Evolutionary conservation across 1,140 invertebrate species (phyloP).

Genomic region (Procambarus clarkii): DNA sequence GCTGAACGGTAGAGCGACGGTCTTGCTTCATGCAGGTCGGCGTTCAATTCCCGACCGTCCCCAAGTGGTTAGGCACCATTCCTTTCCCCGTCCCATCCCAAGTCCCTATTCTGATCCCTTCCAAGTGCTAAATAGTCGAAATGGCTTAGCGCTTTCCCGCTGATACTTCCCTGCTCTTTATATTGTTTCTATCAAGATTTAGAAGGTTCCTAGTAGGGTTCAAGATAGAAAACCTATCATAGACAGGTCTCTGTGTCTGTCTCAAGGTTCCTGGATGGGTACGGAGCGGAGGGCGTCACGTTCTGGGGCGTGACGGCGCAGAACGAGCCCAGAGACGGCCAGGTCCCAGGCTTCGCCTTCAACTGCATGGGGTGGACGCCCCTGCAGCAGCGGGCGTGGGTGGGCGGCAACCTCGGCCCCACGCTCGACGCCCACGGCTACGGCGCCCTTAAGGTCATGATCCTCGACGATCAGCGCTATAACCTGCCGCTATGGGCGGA

Average conservation of each 20-base stretch:
- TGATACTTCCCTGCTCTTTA: too few relatives aligned
- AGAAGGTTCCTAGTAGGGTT: too few relatives aligned
- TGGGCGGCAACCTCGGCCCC: slow-evolving; percentile 81
- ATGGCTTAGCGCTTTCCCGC: too few relatives aligned
- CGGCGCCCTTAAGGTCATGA: slow-evolving; percentile 81
- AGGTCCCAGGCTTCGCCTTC: slow-evolving; percentile 76
- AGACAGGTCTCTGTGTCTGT: neutral
- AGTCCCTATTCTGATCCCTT: too few relatives aligned
- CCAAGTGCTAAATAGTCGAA: too few relatives aligned
- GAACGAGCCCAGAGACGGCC: slow-evolving; percentile 61
- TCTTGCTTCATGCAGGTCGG: too few relatives aligned
- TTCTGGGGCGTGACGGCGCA: slow-evolving; percentile 63
- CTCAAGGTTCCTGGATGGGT: slow-evolving; percentile 52
- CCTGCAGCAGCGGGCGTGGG: slow-evolving; percentile 76
- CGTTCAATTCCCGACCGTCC: too few relatives aligned
- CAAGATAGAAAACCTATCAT: too few relatives aligned
- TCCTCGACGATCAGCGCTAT: slow-evolving; percentile 84
- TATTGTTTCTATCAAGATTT: too few relatives aligned
- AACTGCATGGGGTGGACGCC: slow-evolving; percentile 87
- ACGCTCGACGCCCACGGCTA: slow-evolving; percentile 81
- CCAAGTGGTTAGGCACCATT: too few relatives aligned
- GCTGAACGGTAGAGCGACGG: too few relatives aligned
- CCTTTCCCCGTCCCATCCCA: too few relatives aligned
- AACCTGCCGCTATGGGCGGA: slow-evolving; percentile 81
- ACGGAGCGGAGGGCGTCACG: slow-evolving; percentile 12